Evolutionary conservation across 2,888 invertebrate genomes (phyloP), one percentile per base, ranked within the genome.

Genomic region (Caenorhabditis drosophilae): DNA sequence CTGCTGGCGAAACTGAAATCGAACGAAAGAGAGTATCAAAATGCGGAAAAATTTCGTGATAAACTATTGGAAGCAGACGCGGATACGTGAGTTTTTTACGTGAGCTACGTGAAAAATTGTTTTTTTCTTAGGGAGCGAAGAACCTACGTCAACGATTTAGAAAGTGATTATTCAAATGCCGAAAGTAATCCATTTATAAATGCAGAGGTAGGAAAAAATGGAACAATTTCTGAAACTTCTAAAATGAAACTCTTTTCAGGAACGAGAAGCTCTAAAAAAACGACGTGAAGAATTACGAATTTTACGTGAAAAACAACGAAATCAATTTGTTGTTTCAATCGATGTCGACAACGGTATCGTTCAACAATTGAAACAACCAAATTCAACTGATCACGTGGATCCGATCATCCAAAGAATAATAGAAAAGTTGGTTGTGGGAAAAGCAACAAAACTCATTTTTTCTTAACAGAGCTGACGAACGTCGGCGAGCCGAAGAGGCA

Each of bases 181-280:
- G 80, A 86, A 57, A 75, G 79, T 16, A 91, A 91, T 72, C 90
- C 90, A 23, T 96, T 94, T 93, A 86, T 93, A 20, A 89, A 89
- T 36, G 87, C 89, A 7, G 86, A 86, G 9, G 91, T 93, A 18
- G 2, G 16, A 12, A 4, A 40, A 35, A 7, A 31, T 41, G 6
- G 18, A 4, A 4, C 12, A 16, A 12, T 47, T 52, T 27, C 16
- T 2, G 11, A 53, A 52, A 23, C 12, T 36, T 38, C 23, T 18
- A 18, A 31, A n/a, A 16, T 12, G 34, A 45, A n/a, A n/a, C n/a
- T n/a, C n/a, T 26, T 51, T 58, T 23, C 20, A 70, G 45, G 81
- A 81, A 41, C 61, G 79, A 12, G 71, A 70, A 22, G 74, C 72
- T 4, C 70, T 81, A 38, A 56, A 70, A 12, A 46, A 52, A 50